Percentiles rank a stretch among this genome's conserved stretches.
These are phyloP conservation scores for Platyura marginata DNA, from an alignment of 1,140 invertebrate species.

Conservation along the genomic window DNA sequence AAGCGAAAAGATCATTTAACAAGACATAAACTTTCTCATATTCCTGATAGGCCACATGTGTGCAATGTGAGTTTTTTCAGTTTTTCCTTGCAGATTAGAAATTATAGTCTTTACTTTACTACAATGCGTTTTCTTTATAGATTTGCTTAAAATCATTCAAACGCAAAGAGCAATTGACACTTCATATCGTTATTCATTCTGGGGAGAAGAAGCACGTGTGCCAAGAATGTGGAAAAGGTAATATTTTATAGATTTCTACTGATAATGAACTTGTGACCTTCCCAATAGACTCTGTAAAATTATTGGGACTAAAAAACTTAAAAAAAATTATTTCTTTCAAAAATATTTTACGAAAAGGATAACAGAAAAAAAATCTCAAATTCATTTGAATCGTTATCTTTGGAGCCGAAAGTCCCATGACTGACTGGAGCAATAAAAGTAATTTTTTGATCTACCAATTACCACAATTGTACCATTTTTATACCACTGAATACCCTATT, in stretches of 20 bases:
- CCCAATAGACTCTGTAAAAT: background rate
- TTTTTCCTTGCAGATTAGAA: background rate
- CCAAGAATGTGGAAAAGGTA: slow-evolving; percentile 69
- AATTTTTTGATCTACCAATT: too few relatives aligned
- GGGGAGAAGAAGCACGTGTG: slow-evolving; percentile 73
- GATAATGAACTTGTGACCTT: too few relatives aligned
- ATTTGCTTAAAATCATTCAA: slow-evolving; percentile 73
- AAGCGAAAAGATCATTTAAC: slow-evolving; percentile 68
- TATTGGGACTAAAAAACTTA: background rate
- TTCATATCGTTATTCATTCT: slow-evolving; percentile 72
- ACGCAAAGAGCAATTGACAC: slow-evolving; percentile 63
- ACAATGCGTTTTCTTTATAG: slow-evolving; percentile 12
- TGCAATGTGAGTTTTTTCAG: slow-evolving; percentile 34
- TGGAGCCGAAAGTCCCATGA: too few relatives aligned
- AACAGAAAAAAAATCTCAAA: too few relatives aligned
- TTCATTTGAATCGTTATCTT: too few relatives aligned
- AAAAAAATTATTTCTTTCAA: background rate
- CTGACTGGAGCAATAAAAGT: too few relatives aligned
- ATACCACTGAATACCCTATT: too few relatives aligned
- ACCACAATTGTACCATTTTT: too few relatives aligned
- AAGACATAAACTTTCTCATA: slow-evolving; percentile 62
- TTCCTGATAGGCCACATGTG: slow-evolving; percentile 61
- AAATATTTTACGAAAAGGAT: too few relatives aligned
- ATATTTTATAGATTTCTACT: too few relatives aligned
- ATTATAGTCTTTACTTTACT: background rate